A percentile compares a stretch with the other conserved stretches of the same genome.
Conservation (phyloP, 2,113 vertebrate species). For the Saimiri boliviensis region DNA sequence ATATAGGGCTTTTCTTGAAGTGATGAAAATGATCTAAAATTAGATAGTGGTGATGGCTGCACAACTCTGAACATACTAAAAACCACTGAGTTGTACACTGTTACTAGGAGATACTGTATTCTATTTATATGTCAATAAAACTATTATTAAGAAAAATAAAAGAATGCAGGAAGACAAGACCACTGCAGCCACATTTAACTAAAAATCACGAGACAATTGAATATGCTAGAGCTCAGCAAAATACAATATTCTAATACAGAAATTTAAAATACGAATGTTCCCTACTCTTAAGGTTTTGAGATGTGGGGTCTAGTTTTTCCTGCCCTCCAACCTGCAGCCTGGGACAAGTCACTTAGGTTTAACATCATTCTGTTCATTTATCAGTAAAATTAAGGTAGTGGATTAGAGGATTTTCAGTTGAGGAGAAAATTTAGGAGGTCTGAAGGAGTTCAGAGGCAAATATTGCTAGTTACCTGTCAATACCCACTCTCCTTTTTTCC, state of each 20-base stretch:
- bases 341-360: background rate
- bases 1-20: background rate
- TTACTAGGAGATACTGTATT: background rate
- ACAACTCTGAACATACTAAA: background rate
- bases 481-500: constrained; percentile 2
- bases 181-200: background rate
- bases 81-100: background rate
- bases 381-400: background rate
- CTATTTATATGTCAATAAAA: constrained; percentile 6
- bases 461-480: background rate
- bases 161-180: background rate
- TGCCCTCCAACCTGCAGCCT: background rate
- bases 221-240: background rate
- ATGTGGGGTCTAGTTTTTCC: background rate
- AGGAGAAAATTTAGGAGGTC: background rate
- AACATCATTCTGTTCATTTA: background rate
- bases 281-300: background rate
- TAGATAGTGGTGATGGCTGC: background rate
- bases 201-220: background rate
- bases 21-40: constrained; percentile 2
- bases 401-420: background rate
- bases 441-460: background rate
- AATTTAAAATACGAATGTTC: background rate
- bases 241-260: constrained; percentile 4
- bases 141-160: background rate